These are phyloP conservation scores for Trisateles emortualis DNA, from an alignment of 2,888 invertebrate species.

Conservation along the genomic window DNA sequence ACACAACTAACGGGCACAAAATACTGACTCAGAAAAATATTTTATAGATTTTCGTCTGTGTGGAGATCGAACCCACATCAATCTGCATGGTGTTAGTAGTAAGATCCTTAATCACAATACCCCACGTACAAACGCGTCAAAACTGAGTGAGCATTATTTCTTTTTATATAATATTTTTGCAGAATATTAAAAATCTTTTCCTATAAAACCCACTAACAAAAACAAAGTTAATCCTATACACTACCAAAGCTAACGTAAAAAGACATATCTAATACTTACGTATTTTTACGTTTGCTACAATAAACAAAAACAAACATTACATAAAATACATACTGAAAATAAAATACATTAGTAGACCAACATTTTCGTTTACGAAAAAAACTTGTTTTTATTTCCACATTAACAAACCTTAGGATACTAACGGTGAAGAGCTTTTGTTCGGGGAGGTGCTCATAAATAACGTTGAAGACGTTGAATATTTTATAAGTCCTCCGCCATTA, in stretches of 20 bases:
- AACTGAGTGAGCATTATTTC: too few species aligned
- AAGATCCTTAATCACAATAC: too few species aligned
- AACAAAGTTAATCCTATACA: not conserved
- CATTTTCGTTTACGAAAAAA: slow-evolving; percentile 11
- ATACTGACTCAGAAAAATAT: too few species aligned
- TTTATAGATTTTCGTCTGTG: too few species aligned
- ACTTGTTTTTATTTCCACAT: slow-evolving; percentile 49
- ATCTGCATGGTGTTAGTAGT: too few species aligned
- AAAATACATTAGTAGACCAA: not conserved
- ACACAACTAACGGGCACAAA: too few species aligned
- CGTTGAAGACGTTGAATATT: slow-evolving; percentile 75
- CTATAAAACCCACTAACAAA: too few species aligned
- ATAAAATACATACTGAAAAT: not conserved
- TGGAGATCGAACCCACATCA: too few species aligned
- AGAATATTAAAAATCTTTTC: too few species aligned
- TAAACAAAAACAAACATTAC: not conserved
- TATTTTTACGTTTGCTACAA: too few species aligned
- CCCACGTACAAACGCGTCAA: too few species aligned
- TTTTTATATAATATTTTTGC: not conserved
- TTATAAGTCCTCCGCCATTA: slow-evolving; percentile 75
- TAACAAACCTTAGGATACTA: slow-evolving; percentile 54
- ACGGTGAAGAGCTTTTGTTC: slow-evolving; percentile 65
- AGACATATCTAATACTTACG: too few species aligned
- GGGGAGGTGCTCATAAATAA: slow-evolving; percentile 74
- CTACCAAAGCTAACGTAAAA: not conserved